Base-by-base conservation (phyloP, 2,113 vertebrate genomes). In the Sorex fumeus region DNA sequence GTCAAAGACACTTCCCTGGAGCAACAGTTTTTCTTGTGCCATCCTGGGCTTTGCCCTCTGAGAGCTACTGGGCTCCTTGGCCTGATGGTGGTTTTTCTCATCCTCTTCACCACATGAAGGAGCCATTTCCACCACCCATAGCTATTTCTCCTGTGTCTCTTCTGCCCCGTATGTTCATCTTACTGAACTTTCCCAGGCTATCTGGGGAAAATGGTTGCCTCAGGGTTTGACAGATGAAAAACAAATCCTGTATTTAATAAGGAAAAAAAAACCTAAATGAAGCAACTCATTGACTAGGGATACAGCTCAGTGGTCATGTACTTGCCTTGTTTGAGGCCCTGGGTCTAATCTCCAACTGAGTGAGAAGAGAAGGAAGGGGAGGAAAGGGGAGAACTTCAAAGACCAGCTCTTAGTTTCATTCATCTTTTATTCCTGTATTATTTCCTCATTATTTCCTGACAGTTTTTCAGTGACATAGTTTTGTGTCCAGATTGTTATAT, bases 61-160 rank as follows among this genome's bases (percentile, higher is more conserved):
- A 0, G 98, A 98, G 95, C 98, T 96, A 98, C 98, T 98, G 98
- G 98, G 93, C 98, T 98, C 25, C 98, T 98, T 94, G 98, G 98
- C 95, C 97, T 98, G 89, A 98, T 98, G 98, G 98, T 98, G 94
- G 98, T 98, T 95, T 98, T 98, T 96, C 98, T 98, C 92, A 98
- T 98, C 97, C 98, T 98, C 95, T 98, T 98, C 19, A 98, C 98
- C 96, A 98, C 98, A 98, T 98, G 97, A 98, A 36, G 4, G 71
- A 95, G 80, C 76, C 21, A 1, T 93, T 84, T 84, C 57, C 67
- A 78, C 64, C 76, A 91, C 76, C 79, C 87, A 9, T 53, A 28
- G 78, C 83, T 95, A 32, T 77, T 93, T 77, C 53, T 85, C 88
- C 94, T 2, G 0, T 78, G 82, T 94, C 84, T 92, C 3, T 40